Evolutionary conservation across 2,113 vertebrate species (phyloP).

Genomic region (Brachirus orientalis): DNA sequence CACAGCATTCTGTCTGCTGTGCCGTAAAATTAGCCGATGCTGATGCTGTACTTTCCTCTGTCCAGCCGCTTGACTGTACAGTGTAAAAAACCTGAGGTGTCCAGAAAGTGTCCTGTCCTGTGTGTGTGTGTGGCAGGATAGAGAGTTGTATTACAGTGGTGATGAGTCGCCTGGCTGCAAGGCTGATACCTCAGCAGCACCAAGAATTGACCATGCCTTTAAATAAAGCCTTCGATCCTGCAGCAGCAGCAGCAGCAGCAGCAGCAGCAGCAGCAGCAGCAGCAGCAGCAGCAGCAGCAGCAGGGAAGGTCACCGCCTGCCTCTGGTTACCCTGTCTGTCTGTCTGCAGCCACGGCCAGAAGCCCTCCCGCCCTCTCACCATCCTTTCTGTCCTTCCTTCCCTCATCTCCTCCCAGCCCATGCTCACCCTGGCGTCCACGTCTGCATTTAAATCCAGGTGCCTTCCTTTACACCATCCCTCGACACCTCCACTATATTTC

Average conservation of each 20-base stretch:
- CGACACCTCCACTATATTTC: conserved; percentile 1
- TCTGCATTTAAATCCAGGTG: conserved; percentile 42
- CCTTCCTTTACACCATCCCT: conserved; percentile 3
- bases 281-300: conserved; percentile 28
- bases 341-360: conserved; percentile 77
- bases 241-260: conserved; percentile 39
- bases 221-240: conserved; percentile 82
- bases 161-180: conserved; percentile 75
- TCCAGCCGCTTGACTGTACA: conserved; percentile 64
- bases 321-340: conserved; percentile 82
- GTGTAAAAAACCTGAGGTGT: conserved; percentile 74
- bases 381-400: conserved; percentile 50
- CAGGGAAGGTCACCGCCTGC: conserved; percentile 81
- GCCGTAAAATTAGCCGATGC: conserved; percentile 77
- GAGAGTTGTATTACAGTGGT: conserved; percentile 79
- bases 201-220: conserved; percentile 82
- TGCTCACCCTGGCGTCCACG: not conserved
- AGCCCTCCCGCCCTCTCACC: conserved; percentile 61
- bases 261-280: no score
- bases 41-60: conserved; percentile 74
- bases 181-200: conserved; percentile 79
- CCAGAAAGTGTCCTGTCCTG: conserved; percentile 67
- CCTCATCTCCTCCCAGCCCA: conserved; percentile 22
- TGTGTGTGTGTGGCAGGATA: conserved; percentile 44
- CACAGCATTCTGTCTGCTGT: conserved; percentile 57